phyloP scores from a whole-genome alignment of 2,113 vertebrate genomes.

The Ophiodon elongatus region DNA sequence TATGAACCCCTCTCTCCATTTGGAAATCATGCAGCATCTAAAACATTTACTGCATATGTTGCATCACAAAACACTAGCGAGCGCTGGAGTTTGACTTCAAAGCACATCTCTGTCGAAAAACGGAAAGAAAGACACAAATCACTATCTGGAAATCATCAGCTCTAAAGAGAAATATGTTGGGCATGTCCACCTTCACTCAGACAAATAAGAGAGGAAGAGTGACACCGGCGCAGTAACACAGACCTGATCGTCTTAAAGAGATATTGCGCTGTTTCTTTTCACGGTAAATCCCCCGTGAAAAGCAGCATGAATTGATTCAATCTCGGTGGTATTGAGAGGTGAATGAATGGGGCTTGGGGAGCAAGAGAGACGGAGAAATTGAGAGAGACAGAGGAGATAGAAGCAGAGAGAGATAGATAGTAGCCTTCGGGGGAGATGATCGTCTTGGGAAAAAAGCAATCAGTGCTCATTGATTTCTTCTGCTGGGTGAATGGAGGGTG shows the following conservation, averaged over 20 bases:
- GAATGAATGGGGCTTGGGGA: constrained; percentile 61
- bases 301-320: constrained; percentile 69
- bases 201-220: constrained; percentile 48
- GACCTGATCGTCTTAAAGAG: constrained; percentile 61
- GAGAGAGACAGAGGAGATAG: constrained; percentile 45
- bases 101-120: constrained; percentile 11
- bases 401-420: constrained; percentile 74
- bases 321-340: constrained; percentile 66
- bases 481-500: constrained; percentile 81
- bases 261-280: constrained; percentile 63
- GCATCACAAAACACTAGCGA: neutral
- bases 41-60: constrained; percentile 11
- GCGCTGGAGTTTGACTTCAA: constrained; percentile 18
- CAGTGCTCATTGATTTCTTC: constrained; percentile 84
- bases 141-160: constrained; percentile 1
- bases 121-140: neutral
- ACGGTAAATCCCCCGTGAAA: constrained; percentile 72
- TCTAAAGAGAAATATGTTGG: constrained; percentile 4
- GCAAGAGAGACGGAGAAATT: constrained; percentile 36
- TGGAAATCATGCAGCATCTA: constrained; percentile 14
- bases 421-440: constrained; percentile 74
- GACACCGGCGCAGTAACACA: constrained; percentile 10
- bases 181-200: constrained; percentile 8
- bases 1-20: constrained; percentile 59
- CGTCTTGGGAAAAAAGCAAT: constrained; percentile 85